phyloP scores from a whole-genome alignment of 2,888 invertebrate genomes.

The Brachyptera putata region DNA sequence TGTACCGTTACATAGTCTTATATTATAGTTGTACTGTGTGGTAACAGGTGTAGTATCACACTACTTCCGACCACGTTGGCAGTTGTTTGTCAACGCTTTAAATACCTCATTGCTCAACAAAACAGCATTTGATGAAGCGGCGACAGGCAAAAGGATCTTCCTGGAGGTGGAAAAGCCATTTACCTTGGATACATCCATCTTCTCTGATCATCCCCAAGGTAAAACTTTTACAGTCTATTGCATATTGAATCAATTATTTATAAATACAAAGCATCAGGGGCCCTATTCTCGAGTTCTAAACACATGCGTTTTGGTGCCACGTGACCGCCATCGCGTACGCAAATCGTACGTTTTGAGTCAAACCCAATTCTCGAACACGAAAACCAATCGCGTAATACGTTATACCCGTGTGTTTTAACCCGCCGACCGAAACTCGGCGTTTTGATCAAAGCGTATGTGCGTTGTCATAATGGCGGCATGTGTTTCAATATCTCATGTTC shows the following conservation, averaged over 20 bases:
- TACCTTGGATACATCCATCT: slow-evolving; percentile 40
- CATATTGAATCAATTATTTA: too few species aligned
- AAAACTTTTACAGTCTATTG: too few species aligned
- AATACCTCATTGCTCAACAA: slow-evolving; percentile 51
- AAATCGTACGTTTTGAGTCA: too few species aligned
- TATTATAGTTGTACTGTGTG: background rate
- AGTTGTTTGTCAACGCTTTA: slow-evolving; percentile 59
- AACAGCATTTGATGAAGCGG: slow-evolving; percentile 55
- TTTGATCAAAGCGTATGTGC: too few species aligned
- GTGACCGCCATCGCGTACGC: too few species aligned
- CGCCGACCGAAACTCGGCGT: too few species aligned
- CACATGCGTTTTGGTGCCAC: background rate
- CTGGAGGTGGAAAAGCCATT: slow-evolving; percentile 63
- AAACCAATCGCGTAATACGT: too few species aligned
- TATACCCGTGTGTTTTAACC: too few species aligned
- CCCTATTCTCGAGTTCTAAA: background rate
- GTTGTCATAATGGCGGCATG: too few species aligned
- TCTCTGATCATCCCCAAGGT: slow-evolving; percentile 36
- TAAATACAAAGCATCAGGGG: too few species aligned
- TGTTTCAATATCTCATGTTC: too few species aligned
- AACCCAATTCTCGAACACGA: too few species aligned
- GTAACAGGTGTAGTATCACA: slow-evolving; percentile 55
- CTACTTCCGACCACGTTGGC: slow-evolving; percentile 77
- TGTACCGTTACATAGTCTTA: background rate
- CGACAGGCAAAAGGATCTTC: slow-evolving; percentile 55